These are phyloP conservation scores for Aphelenchoides bicaudatus DNA, from an alignment of 2,888 invertebrate genomes.

Conservation along the genomic window DNA sequence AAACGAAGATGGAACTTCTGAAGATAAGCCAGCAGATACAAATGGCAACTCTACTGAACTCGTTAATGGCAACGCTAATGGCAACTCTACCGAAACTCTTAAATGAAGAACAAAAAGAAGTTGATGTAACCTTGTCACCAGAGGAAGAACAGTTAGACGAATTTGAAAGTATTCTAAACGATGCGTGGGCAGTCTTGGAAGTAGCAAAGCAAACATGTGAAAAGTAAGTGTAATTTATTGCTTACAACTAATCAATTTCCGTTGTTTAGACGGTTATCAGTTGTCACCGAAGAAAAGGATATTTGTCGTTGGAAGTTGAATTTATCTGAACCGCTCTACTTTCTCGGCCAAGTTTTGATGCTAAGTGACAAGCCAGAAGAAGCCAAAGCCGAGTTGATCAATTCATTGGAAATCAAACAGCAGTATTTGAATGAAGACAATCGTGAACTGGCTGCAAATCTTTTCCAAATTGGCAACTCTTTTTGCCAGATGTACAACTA, in stretches of 20 bases:
- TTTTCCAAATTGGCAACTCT: neutral
- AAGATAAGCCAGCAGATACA: too few species aligned
- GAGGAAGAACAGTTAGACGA: neutral
- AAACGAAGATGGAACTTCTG: too few species aligned
- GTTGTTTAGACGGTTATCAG: too few species aligned
- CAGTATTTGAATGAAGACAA: neutral
- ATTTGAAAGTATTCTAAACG: neutral
- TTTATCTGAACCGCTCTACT: too few species aligned
- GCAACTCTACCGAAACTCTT: too few species aligned
- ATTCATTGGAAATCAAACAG: neutral
- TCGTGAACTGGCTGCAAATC: neutral
- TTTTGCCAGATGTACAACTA: neutral
- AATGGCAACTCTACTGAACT: too few species aligned
- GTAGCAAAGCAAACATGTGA: neutral
- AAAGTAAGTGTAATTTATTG: neutral
- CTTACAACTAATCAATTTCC: neutral
- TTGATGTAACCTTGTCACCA: too few species aligned
- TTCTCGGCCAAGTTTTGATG: too few species aligned
- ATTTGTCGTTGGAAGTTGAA: conserved; percentile 3
- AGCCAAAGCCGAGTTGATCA: neutral
- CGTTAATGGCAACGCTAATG: too few species aligned
- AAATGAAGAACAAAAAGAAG: neutral
- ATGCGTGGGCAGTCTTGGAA: neutral
- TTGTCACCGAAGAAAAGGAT: neutral
- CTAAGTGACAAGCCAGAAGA: too few species aligned